These are phyloP conservation scores for Keiferia lycopersicella DNA, from an alignment of 2,888 invertebrate species.

Conservation along the genomic window DNA sequence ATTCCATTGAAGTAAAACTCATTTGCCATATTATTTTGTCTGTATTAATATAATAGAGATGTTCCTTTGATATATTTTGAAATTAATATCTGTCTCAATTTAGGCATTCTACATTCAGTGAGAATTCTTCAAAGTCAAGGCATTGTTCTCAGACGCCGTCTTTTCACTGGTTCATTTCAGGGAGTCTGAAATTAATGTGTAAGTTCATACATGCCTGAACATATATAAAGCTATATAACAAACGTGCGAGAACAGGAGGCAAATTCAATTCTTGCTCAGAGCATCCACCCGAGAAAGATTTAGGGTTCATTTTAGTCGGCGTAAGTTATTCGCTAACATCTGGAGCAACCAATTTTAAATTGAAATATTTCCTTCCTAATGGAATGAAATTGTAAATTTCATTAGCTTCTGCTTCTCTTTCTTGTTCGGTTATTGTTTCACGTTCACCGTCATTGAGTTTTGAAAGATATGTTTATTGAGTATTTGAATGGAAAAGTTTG, in stretches of 20 bases:
- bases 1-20: too few species aligned
- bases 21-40: too few species aligned
- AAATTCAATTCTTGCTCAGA: slow-evolving; percentile 74
- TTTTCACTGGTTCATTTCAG: background rate
- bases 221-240: background rate
- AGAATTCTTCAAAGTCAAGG: background rate
- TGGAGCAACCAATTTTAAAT: slow-evolving; percentile 66
- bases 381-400: slow-evolving; percentile 59
- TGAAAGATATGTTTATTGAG: background rate
- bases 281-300: slow-evolving; percentile 67
- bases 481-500: background rate
- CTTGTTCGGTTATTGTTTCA: slow-evolving; percentile 23
- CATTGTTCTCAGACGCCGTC: background rate
- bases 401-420: slow-evolving; percentile 36
- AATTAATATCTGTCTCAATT: background rate
- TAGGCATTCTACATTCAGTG: background rate
- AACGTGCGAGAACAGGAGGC: slow-evolving; percentile 51
- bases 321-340: slow-evolving; percentile 77
- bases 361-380: slow-evolving; percentile 63
- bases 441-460: slow-evolving; percentile 16
- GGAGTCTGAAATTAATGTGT: background rate
- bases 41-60: background rate
- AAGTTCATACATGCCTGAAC: background rate
- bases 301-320: slow-evolving; percentile 72
- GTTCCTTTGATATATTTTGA: background rate